Conservation (phyloP, 2,113 vertebrate genomes). For the Gasterosteus nipponicus region DNA sequence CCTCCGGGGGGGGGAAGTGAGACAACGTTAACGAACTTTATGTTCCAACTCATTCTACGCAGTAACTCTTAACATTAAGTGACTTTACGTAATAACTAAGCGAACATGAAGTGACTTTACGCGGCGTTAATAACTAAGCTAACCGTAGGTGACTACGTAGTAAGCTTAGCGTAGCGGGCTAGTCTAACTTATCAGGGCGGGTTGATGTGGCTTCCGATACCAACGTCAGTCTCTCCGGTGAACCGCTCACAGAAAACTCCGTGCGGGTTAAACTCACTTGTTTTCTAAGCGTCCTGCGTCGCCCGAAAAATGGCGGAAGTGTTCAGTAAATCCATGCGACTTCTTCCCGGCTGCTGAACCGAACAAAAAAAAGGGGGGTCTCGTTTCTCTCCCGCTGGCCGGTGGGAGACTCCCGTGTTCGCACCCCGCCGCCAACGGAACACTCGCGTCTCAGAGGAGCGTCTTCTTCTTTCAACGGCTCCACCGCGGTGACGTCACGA, state of each 20-base stretch:
- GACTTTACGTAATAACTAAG: background rate
- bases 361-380: background rate
- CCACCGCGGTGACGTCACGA: background rate
- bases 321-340: constrained; percentile 48
- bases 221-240: background rate
- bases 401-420: background rate
- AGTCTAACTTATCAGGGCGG: background rate
- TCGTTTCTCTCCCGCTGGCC: background rate
- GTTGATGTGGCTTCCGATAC: background rate
- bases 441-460: background rate
- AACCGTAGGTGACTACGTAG: too few relatives aligned
- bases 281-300: constrained; percentile 2
- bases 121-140: background rate
- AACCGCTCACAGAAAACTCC: constrained; percentile 3
- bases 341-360: background rate
- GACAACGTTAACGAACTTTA: too few relatives aligned
- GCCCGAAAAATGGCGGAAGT: background rate
- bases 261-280: constrained; percentile 15
- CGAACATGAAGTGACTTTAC: background rate
- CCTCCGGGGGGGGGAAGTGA: too few relatives aligned
- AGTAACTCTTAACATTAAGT: too few relatives aligned
- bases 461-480: background rate
- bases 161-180: background rate
- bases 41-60: too few relatives aligned
- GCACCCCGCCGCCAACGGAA: background rate